Percentiles rank a stretch among this genome's conserved stretches.
Evolutionary conservation across 2,113 vertebrate species (phyloP).

Genomic region (Oenanthe melanoleuca): DNA sequence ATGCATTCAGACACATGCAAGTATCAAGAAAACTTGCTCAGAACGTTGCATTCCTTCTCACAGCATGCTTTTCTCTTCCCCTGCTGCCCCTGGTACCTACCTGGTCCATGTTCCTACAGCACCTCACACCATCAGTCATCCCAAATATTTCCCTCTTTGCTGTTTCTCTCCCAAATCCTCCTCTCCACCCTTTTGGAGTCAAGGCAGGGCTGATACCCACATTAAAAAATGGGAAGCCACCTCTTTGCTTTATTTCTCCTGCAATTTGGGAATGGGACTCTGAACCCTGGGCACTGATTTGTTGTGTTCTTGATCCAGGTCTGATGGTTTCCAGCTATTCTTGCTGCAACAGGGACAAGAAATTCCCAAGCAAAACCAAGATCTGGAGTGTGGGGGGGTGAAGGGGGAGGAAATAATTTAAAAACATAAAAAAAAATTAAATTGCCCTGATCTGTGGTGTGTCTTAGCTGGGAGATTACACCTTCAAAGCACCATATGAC

Average conservation of each 20-base stretch:
- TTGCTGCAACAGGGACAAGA: not conserved
- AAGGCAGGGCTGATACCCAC: not conserved
- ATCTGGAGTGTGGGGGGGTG: not conserved
- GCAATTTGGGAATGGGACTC: not conserved
- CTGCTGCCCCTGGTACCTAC: not conserved
- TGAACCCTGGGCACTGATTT: not conserved
- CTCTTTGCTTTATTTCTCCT: not conserved
- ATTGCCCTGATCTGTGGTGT: not conserved
- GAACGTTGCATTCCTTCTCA: not conserved
- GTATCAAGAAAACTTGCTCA: not conserved
- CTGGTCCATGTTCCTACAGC: not conserved
- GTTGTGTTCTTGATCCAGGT: not conserved
- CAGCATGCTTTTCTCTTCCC: not conserved
- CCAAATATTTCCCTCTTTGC: not conserved
- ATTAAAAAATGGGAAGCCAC: not conserved
- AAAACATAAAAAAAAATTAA: not conserved
- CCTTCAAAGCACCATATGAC: conserved; percentile 61
- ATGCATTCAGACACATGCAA: conserved; percentile 3
- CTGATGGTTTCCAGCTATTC: not conserved
- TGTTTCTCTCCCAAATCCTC: not conserved
- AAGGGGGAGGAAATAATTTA: not conserved
- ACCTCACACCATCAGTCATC: not conserved
- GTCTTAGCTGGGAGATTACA: conserved; percentile 63
- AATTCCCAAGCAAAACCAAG: not conserved
- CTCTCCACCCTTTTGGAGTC: not conserved